Base-by-base conservation (phyloP, 2,888 invertebrate species). In the Scrobipalpa costella region DNA sequence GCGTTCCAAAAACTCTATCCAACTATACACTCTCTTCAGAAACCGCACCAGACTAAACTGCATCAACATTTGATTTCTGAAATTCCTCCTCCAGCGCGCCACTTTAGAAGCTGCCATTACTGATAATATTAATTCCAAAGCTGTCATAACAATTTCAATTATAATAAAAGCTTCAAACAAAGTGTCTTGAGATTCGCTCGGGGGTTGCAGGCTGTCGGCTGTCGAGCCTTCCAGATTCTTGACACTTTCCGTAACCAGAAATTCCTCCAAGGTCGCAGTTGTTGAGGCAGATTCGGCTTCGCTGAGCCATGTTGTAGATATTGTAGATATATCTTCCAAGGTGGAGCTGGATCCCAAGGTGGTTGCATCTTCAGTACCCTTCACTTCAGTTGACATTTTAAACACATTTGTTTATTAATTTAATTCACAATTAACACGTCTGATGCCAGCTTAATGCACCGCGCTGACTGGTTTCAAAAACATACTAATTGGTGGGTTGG, bases 61-160 rank as follows among this genome's bases (percentile, higher is more conserved):
- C 80, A 88, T 80, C 67, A 90, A 72, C 88, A 90, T 87, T 77
- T 89, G 90, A 69, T 90, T 90, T 69, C 90, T 85, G 67, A 87
- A 89, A 69, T 90, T 90, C 68, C 74, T 83, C 67, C 84, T 81
- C 89, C 89, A 90, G n/a, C 82, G 76, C 27, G 76, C 75, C 70
- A 87, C 80, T 66, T 81, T 85, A n/a, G 79, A 72, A 75, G 83
- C 85, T 76, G 88, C 86, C 55, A 75, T 63, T 19, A 83, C 71
- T 70, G 85, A 82, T 72, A 90, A 71, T 36, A 79, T 69, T 71
- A 88, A 73, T 69, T 89, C 88, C 65, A 86, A 58, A 65, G 85
- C 75, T 67, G 85, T 86, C 88, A 90, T 86, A 21, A 86, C 71
- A 61, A 88, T 84, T 80, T 88, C 87, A 63, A 81, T 71, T 65